Evolutionary conservation across 1,140 invertebrate species (phyloP).

Genomic region (Proctacanthus coquilletti): DNA sequence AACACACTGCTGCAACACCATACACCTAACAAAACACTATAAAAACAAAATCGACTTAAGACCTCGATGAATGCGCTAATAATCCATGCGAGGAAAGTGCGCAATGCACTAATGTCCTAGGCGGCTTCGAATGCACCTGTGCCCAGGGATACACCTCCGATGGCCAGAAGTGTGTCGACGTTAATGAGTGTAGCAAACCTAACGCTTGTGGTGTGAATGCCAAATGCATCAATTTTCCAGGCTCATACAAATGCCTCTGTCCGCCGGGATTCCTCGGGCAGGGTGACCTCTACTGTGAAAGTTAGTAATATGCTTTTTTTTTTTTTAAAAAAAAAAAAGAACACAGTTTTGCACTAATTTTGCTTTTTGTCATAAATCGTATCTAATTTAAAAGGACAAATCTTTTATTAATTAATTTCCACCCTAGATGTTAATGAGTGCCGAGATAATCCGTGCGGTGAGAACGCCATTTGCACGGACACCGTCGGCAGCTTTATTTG

Average conservation of each 20-base stretch:
- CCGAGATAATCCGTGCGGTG: conserved; percentile 66
- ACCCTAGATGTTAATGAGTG: conserved; percentile 74
- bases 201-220: conserved; percentile 74
- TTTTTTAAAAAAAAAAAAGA: not conserved
- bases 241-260: conserved; percentile 84
- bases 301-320: conserved; percentile 42
- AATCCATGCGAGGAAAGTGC: conserved; percentile 54
- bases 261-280: conserved; percentile 74
- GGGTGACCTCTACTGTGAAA: conserved; percentile 72
- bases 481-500: conserved; percentile 74
- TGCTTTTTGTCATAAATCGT: not conserved
- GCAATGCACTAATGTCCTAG: conserved; percentile 56
- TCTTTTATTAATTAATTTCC: not conserved
- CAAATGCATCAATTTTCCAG: conserved; percentile 81
- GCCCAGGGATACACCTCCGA: conserved; percentile 40
- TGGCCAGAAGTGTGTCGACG: conserved; percentile 36
- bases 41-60: conserved; percentile 28
- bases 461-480: conserved; percentile 72
- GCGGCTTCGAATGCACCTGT: conserved; percentile 59
- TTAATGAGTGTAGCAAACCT: conserved; percentile 56
- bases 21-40: no score
- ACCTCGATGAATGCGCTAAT: conserved; percentile 75
- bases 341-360: not conserved
- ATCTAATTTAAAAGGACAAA: not conserved
- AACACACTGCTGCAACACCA: no score